Conservation (phyloP, 2,888 invertebrate genomes). For the Diplolepis rosae region DNA sequence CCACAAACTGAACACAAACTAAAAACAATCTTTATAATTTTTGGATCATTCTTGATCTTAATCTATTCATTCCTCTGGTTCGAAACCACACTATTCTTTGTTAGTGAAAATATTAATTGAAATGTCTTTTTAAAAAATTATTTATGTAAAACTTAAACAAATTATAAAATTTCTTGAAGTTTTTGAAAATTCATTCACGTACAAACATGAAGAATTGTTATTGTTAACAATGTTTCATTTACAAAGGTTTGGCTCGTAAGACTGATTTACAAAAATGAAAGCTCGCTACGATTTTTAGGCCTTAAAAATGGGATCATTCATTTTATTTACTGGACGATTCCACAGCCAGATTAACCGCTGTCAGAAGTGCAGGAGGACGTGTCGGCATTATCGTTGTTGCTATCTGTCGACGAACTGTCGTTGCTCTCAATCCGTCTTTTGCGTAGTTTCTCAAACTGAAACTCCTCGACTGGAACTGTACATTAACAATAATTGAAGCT, state of each 20-base stretch:
- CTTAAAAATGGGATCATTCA: not conserved
- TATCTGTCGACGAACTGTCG: slow-evolving; percentile 71
- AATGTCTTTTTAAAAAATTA: too few species aligned
- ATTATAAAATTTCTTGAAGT: too few species aligned
- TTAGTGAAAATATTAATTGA: too few species aligned
- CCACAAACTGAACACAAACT: too few species aligned
- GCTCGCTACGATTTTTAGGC: not conserved
- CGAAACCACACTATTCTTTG: too few species aligned
- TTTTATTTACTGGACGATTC: slow-evolving; percentile 3
- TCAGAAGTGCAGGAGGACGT: slow-evolving; percentile 70
- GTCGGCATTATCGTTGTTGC: slow-evolving; percentile 70
- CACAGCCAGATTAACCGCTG: slow-evolving; percentile 57
- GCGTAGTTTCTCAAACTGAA: slow-evolving; percentile 71
- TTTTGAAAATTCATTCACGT: slow-evolving; percentile 2
- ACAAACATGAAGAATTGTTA: not conserved
- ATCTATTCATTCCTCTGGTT: too few species aligned
- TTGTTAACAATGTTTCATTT: not conserved
- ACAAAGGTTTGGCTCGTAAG: not conserved
- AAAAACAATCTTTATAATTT: too few species aligned
- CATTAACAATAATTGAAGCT: slow-evolving; percentile 59
- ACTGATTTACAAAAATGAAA: slow-evolving; percentile 21
- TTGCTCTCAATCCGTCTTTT: slow-evolving; percentile 69
- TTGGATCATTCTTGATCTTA: too few species aligned
- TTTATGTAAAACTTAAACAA: too few species aligned
- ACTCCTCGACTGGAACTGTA: slow-evolving; percentile 72